Percentiles rank a stretch among this genome's conserved stretches.
phyloP scores from a whole-genome alignment of 2,888 invertebrate species.

The Parthenolecanium corni region DNA sequence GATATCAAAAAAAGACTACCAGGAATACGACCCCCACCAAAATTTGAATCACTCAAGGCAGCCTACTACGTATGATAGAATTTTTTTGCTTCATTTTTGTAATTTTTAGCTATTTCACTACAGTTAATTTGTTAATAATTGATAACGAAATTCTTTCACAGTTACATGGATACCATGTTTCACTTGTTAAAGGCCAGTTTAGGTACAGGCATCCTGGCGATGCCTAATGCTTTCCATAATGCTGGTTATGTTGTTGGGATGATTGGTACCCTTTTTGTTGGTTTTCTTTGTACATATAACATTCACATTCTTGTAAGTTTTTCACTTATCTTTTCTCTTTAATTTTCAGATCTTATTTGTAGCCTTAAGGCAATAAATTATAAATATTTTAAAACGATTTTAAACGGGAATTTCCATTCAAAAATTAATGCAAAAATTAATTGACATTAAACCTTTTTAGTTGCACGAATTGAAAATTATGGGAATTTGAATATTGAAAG shows the following conservation, averaged over 20 bases:
- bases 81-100: background rate
- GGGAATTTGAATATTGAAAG: too few relatives aligned
- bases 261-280: conserved; percentile 70
- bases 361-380: too few relatives aligned
- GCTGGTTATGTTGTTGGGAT: conserved; percentile 71
- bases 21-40: conserved; percentile 52
- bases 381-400: too few relatives aligned
- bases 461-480: too few relatives aligned
- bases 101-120: too few relatives aligned
- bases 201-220: conserved; percentile 83
- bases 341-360: too few relatives aligned
- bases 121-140: too few relatives aligned
- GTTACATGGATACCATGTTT: conserved; percentile 66
- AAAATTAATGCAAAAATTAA: too few relatives aligned
- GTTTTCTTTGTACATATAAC: conserved; percentile 83
- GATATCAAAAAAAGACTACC: background rate
- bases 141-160: too few relatives aligned
- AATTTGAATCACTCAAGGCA: conserved; percentile 52
- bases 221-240: conserved; percentile 76
- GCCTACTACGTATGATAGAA: conserved; percentile 57
- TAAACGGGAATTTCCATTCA: too few relatives aligned
- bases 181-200: conserved; percentile 80
- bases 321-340: too few relatives aligned
- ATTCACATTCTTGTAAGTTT: conserved; percentile 70
- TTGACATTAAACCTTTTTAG: too few relatives aligned